A percentile compares a stretch with the other conserved stretches of the same genome.
Conservation (phyloP, 2,797 vertebrate genomes). For the Ceryle rudis region DNA sequence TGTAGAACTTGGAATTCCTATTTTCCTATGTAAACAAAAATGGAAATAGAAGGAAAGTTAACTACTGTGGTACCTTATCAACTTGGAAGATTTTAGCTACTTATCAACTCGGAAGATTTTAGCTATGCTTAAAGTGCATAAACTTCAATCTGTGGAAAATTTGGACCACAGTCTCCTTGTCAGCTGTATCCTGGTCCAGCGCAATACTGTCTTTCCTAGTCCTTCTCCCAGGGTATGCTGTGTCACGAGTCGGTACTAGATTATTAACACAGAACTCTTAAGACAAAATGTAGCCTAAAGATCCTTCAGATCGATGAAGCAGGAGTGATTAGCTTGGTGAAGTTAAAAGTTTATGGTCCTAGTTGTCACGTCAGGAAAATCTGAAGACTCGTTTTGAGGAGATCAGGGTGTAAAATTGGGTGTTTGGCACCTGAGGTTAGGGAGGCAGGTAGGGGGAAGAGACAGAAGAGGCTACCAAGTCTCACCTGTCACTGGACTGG, state of each 20-base stretch:
- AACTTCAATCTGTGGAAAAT: neutral
- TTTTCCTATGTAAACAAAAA: neutral
- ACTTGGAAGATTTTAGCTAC: neutral
- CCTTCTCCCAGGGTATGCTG: neutral
- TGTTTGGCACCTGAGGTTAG: neutral
- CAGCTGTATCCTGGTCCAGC: neutral
- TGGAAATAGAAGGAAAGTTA: neutral
- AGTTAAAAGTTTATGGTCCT: neutral
- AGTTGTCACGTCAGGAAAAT: neutral
- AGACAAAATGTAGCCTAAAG: neutral
- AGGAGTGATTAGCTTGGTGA: neutral
- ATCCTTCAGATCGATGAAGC: neutral
- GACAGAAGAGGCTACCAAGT: neutral
- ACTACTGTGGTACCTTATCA: neutral
- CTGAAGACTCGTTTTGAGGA: neutral
- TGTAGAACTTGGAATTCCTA: neutral
- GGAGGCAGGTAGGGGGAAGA: neutral
- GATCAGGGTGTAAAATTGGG: neutral
- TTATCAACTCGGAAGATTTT: neutral
- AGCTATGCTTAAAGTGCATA: neutral
- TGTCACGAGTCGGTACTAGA: neutral
- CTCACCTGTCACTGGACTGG: neutral
- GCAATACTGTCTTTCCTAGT: neutral
- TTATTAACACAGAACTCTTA: neutral
- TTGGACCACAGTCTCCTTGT: neutral